Percentiles rank a stretch among this genome's conserved stretches.
These are phyloP conservation scores for Protobothrops flavoviridis DNA, from an alignment of 2,113 vertebrate species.

Conservation along the genomic window DNA sequence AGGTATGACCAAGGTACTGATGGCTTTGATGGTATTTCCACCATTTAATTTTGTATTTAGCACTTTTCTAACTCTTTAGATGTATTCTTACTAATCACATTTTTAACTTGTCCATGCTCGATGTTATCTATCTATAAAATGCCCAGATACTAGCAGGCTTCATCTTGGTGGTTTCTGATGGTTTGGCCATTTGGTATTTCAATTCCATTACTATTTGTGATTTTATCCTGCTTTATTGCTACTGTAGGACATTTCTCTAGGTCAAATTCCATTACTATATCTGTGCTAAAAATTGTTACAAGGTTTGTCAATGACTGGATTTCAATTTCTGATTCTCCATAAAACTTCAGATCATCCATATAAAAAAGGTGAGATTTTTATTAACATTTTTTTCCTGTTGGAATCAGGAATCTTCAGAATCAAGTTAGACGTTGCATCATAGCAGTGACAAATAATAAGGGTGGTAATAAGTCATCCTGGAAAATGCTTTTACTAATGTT, in stretches of 20 bases:
- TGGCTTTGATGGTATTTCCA: background rate
- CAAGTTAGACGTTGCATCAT: background rate
- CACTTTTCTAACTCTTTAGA: background rate
- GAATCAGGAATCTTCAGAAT: background rate
- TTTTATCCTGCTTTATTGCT: background rate
- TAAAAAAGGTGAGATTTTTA: background rate
- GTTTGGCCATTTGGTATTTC: background rate
- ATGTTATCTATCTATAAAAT: background rate
- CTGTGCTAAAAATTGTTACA: background rate
- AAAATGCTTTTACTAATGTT: background rate
- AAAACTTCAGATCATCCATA: background rate
- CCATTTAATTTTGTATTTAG: background rate
- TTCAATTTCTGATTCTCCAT: background rate
- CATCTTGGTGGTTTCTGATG: background rate
- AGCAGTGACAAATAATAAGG: background rate
- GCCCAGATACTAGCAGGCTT: no score
- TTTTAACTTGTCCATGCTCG: background rate
- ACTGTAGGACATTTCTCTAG: background rate
- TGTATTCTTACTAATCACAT: background rate
- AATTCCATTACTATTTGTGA: background rate
- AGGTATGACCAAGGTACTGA: background rate
- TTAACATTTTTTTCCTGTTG: background rate
- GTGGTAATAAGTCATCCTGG: background rate
- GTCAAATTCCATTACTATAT: background rate
- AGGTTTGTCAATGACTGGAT: background rate